Evolutionary conservation across 2,888 invertebrate genomes (phyloP).

Genomic region (Amiota minor): DNA sequence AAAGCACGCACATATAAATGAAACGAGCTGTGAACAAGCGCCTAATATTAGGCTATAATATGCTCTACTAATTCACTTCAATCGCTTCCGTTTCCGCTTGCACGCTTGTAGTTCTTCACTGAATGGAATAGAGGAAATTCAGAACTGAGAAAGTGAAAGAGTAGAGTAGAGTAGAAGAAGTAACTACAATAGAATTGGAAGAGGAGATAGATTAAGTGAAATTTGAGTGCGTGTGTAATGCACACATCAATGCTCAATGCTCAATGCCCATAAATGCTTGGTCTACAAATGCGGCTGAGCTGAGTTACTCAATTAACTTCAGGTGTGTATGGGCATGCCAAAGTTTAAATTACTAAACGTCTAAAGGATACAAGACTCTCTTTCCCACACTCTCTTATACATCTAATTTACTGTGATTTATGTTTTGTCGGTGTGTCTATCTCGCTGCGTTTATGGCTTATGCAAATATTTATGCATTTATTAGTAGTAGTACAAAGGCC

Average conservation of each 20-base stretch:
- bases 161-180: too few species aligned
- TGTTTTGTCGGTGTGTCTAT: background rate
- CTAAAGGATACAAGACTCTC: background rate
- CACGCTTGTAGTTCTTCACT: background rate
- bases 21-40: background rate
- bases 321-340: background rate
- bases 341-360: background rate
- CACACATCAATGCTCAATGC: too few species aligned
- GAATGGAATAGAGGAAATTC: too few species aligned
- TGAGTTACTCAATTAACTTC: background rate
- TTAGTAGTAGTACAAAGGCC: background rate
- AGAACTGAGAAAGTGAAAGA: too few species aligned
- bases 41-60: conserved; percentile 22
- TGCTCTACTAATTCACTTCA: conserved; percentile 20
- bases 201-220: too few species aligned
- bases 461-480: background rate
- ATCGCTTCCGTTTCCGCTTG: conserved; percentile 26
- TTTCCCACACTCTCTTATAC: background rate
- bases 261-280: background rate
- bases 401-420: background rate
- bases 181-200: too few species aligned
- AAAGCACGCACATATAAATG: background rate
- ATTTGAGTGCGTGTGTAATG: too few species aligned
- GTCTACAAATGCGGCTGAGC: background rate
- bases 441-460: background rate